Conservation (phyloP, 1,140 invertebrate species). For the Drosophila murphyi region DNA sequence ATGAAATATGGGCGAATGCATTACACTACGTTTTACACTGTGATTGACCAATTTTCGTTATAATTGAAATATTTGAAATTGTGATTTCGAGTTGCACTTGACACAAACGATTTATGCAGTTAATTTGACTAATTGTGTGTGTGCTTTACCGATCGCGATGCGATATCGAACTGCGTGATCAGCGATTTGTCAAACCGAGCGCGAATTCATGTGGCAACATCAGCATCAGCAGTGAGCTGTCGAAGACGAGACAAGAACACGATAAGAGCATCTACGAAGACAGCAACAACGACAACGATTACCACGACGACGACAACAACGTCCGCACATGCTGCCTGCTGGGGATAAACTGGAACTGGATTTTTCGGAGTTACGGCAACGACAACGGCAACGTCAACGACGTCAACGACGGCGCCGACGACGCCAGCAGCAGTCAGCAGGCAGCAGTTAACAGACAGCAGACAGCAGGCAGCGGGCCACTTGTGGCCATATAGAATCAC, state of each 20-base stretch:
- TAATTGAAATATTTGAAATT: not conserved
- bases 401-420: slow-evolving; percentile 1
- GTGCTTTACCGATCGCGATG: slow-evolving; percentile 15
- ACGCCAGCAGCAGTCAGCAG: slow-evolving; percentile 10
- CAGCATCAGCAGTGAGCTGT: slow-evolving; percentile 9
- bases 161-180: slow-evolving; percentile 3
- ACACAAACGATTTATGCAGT: slow-evolving; percentile 11
- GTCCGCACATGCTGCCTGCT: slow-evolving; percentile 84
- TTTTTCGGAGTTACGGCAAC: slow-evolving; percentile 78
- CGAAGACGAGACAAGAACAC: slow-evolving; percentile 19
- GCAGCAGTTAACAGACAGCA: not conserved
- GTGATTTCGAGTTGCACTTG: slow-evolving; percentile 17
- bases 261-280: slow-evolving; percentile 13
- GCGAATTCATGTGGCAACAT: not conserved
- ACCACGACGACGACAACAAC: slow-evolving; percentile 66
- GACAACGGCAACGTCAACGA: slow-evolving; percentile 13
- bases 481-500: slow-evolving; percentile 68
- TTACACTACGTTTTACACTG: not conserved
- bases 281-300: slow-evolving; percentile 31
- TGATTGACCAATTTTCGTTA: slow-evolving; percentile 2
- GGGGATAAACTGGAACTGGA: slow-evolving; percentile 84
- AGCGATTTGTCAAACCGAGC: slow-evolving; percentile 4
- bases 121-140: slow-evolving; percentile 7
- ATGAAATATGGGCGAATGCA: slow-evolving; percentile 12
- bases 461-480: slow-evolving; percentile 30